Percentiles rank a stretch among this genome's conserved stretches.
Evolutionary conservation across 1,140 invertebrate species (phyloP).

Genomic region (Aradophagus sp.): DNA sequence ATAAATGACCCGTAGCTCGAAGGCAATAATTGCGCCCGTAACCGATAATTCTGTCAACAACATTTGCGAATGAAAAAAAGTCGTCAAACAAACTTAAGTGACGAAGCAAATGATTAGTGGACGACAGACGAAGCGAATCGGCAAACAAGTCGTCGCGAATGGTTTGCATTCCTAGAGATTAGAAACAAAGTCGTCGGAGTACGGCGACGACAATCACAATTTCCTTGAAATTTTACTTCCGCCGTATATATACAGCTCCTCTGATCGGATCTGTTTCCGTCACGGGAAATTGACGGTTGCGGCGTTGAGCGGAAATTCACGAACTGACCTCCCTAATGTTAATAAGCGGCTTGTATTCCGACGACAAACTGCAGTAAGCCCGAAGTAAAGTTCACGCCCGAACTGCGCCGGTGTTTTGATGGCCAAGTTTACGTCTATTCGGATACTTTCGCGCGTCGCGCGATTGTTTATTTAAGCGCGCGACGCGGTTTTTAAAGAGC

Average conservation of each 20-base stretch:
- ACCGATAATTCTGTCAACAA: too few relatives aligned
- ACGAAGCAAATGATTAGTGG: too few relatives aligned
- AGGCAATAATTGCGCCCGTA: too few relatives aligned
- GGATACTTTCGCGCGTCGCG: slow-evolving; percentile 4
- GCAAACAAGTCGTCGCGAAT: neutral
- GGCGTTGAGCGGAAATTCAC: slow-evolving; percentile 65
- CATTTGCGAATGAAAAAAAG: too few relatives aligned
- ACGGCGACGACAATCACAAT: slow-evolving; percentile 39
- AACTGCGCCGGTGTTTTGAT: slow-evolving; percentile 16
- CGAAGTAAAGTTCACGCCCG: slow-evolving; percentile 13
- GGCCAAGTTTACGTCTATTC: slow-evolving; percentile 1
- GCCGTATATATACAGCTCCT: slow-evolving; percentile 21
- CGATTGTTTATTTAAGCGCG: slow-evolving; percentile 6
- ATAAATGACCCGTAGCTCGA: too few relatives aligned
- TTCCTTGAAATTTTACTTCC: slow-evolving; percentile 49
- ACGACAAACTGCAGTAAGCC: slow-evolving; percentile 34
- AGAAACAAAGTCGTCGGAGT: slow-evolving; percentile 25
- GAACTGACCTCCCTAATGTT: slow-evolving; percentile 64
- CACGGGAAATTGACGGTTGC: slow-evolving; percentile 69
- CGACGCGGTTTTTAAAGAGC: neutral
- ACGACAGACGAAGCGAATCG: too few relatives aligned
- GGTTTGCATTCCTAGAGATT: slow-evolving; percentile 12
- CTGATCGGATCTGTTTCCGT: slow-evolving; percentile 62
- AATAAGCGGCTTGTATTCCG: slow-evolving; percentile 59
- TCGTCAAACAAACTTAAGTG: too few relatives aligned